Percentiles rank a stretch among this genome's conserved stretches.
These are phyloP conservation scores for Cosmopolites sordidus DNA, from an alignment of 2,888 invertebrate species.

Conservation along the genomic window DNA sequence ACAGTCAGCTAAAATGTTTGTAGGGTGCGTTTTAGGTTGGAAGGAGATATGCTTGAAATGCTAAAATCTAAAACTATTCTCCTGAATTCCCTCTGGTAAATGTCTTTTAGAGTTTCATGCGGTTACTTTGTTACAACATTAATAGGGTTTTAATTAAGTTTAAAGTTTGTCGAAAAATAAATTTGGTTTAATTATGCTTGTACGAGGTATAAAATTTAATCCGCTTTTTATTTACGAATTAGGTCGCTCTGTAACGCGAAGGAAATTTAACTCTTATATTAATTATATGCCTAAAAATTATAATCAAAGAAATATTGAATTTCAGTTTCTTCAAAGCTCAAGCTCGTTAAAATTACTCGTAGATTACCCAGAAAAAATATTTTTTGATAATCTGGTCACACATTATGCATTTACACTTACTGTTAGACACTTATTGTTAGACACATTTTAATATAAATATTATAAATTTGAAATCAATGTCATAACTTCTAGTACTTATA, in stretches of 20 bases:
- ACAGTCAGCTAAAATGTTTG: constrained; percentile 42
- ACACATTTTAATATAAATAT: too few species aligned
- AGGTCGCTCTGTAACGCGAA: not conserved
- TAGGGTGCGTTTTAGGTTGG: constrained; percentile 29
- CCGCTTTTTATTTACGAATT: not conserved
- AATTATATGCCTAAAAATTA: too few species aligned
- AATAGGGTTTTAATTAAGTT: constrained; percentile 28
- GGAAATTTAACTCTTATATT: not conserved
- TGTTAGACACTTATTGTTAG: too few species aligned
- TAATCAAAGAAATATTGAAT: too few species aligned
- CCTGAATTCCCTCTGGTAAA: constrained; percentile 25
- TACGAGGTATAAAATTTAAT: not conserved
- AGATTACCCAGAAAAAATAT: too few species aligned
- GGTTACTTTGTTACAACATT: constrained; percentile 27
- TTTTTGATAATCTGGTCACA: too few species aligned
- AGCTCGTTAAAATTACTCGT: too few species aligned
- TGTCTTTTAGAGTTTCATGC: constrained; percentile 26
- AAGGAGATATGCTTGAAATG: constrained; percentile 30
- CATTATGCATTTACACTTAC: too few species aligned
- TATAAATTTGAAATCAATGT: too few species aligned
- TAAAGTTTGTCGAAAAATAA: constrained; percentile 20
- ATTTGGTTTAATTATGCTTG: constrained; percentile 15
- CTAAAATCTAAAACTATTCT: constrained; percentile 29
- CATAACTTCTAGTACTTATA: too few species aligned
- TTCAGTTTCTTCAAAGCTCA: too few species aligned